Evolutionary conservation across 2,797 vertebrate species (phyloP), one percentile per base, ranked within the genome.

Genomic region (Cephalopachus bancanus): DNA sequence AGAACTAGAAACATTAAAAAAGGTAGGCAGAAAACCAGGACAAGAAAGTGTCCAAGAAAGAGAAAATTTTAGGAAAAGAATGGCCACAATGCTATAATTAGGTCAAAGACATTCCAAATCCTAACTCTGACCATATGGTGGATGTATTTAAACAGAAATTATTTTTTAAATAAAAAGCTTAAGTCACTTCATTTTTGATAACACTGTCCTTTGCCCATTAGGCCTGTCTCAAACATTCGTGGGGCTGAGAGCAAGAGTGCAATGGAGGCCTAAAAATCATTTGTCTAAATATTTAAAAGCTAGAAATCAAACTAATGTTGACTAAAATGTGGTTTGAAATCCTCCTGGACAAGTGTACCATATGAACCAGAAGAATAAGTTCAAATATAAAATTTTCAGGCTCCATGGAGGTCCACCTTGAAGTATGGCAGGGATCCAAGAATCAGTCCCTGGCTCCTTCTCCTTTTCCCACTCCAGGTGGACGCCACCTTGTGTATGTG

Each of bases 1-100:
- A 64, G 28, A 83, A 14, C 17, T 71, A 94, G 59, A 94, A 83
- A 93, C 3, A 75, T 81, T 28, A 96, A 84, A 88, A 84, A 76
- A 44, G 44, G 55, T 11, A 59, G 53, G 26, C 0, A 93, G 51
- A 89, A 93, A 93, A 90, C 10, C 53, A 94, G 33, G 53, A 87
- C 22, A 96, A 85, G 64, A 81, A 85, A 86, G 24, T 90, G 85
- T n/a, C 83, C 20, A 96, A 75, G 78, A 53, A 44, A 62, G 26
- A 94, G 51, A 15, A 92, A 80, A 81, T 69, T 75, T 64, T 33
- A 65, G 24, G 64, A 80, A 90, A 85, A 24, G 10, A 95, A 60
- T 62, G 14, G 79, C 7, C 7, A 65, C 6, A 55, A 93, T 69
- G 67, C 20, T 59, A 30, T 14, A 91, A 65, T 15, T 62, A 95